A percentile compares a stretch with the other conserved stretches of the same genome.
phyloP scores from a whole-genome alignment of 2,113 vertebrate genomes.

The Notarius lentiginosus region DNA sequence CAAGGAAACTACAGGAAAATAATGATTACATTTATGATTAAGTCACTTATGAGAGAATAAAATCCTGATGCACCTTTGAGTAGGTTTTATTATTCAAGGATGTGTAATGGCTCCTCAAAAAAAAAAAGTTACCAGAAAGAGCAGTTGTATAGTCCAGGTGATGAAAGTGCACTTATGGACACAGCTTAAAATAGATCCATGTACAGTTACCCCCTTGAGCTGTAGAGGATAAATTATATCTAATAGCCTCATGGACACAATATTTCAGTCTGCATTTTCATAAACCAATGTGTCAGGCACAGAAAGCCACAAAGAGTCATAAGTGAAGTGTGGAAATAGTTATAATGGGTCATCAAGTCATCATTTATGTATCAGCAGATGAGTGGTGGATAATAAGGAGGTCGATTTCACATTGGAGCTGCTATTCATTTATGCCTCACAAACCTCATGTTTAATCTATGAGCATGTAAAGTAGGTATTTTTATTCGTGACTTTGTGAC shows the following conservation, averaged over 20 bases:
- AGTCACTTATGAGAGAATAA: neutral
- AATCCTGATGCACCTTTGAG: neutral
- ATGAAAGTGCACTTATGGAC: slow-evolving; percentile 9
- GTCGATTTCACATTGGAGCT: neutral
- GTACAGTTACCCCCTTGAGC: neutral
- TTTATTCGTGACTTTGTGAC: neutral
- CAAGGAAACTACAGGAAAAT: neutral
- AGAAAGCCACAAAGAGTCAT: slow-evolving; percentile 1
- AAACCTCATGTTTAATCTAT: neutral
- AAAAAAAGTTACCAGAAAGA: neutral
- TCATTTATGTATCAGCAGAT: no score
- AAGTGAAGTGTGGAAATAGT: neutral
- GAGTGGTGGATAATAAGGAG: neutral
- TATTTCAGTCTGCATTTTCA: neutral
- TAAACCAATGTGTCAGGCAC: neutral
- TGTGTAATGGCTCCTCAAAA: neutral
- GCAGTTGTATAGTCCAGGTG: neutral
- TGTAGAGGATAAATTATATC: slow-evolving; percentile 20
- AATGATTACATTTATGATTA: neutral
- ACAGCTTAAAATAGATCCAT: slow-evolving; percentile 15
- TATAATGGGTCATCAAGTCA: neutral
- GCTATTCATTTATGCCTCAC: neutral
- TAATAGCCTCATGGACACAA: slow-evolving; percentile 29
- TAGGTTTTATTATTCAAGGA: neutral
- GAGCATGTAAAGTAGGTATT: neutral